phyloP scores from a whole-genome alignment of 2,888 invertebrate genomes.

The Phalera bucephala region DNA sequence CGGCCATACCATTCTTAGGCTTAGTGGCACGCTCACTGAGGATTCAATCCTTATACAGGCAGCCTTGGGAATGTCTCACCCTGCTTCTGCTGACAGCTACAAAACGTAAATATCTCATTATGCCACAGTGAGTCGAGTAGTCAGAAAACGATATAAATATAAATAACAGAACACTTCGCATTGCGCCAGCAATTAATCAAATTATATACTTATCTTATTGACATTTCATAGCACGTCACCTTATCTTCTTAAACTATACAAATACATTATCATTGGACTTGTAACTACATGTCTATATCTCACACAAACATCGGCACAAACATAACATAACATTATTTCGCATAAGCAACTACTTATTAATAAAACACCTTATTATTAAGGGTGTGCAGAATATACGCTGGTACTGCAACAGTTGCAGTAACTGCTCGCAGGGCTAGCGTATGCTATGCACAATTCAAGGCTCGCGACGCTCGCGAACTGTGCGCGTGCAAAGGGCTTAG shows the following conservation, averaged over 20 bases:
- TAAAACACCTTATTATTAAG: too few relatives aligned
- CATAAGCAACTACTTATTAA: too few relatives aligned
- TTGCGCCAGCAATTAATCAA: constrained; percentile 44
- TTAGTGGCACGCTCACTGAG: constrained; percentile 28
- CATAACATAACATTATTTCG: constrained; percentile 16
- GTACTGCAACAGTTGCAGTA: too few relatives aligned
- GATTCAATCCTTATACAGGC: constrained; percentile 41
- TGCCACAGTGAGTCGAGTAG: constrained; percentile 54
- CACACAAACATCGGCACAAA: constrained; percentile 15
- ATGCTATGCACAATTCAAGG: too few relatives aligned
- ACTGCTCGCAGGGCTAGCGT: too few relatives aligned
- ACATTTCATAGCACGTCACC: constrained; percentile 30
- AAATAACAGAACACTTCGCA: constrained; percentile 48
- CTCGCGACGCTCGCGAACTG: too few relatives aligned
- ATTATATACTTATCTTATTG: constrained; percentile 59
- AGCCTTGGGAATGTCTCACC: constrained; percentile 51
- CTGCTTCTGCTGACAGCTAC: constrained; percentile 71
- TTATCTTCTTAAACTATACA: constrained; percentile 21
- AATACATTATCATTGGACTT: constrained; percentile 41
- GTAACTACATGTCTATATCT: constrained; percentile 61
- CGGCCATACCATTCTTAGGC: constrained; percentile 42
- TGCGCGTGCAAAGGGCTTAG: too few relatives aligned
- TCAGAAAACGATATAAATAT: constrained; percentile 10
- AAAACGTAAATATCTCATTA: constrained; percentile 73
- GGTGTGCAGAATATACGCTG: too few relatives aligned